Percentiles rank a stretch among this genome's conserved stretches.
phyloP scores from a whole-genome alignment of 1,140 invertebrate species.

The Drosophila repletoides region DNA sequence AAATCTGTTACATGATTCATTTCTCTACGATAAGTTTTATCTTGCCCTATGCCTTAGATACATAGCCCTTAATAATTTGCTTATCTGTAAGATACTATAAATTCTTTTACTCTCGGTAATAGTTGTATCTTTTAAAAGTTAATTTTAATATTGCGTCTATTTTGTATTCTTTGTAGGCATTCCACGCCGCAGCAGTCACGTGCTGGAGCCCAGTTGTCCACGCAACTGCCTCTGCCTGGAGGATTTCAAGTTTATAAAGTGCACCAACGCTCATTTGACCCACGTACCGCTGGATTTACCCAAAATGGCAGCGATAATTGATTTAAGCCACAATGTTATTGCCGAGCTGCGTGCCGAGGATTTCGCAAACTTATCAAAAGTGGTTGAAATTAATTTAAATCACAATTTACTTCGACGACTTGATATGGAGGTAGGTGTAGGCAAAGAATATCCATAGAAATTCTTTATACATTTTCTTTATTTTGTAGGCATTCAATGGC shows the following conservation, averaged over 20 bases:
- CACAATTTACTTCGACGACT: constrained; percentile 66
- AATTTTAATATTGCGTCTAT: neutral
- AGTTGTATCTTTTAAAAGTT: no score
- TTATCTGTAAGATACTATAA: no score
- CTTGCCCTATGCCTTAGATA: no score
- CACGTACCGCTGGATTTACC: constrained; percentile 74
- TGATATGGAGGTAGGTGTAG: constrained; percentile 60
- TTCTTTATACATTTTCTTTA: neutral
- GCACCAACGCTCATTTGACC: constrained; percentile 58
- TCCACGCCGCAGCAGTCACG: constrained; percentile 71
- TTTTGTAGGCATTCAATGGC: constrained; percentile 58
- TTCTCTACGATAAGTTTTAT: no score
- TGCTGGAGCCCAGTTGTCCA: constrained; percentile 73
- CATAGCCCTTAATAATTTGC: no score
- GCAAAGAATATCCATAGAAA: neutral
- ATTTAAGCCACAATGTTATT: constrained; percentile 76
- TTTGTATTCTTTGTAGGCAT: constrained; percentile 40
- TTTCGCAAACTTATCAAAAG: constrained; percentile 66
- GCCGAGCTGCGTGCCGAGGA: constrained; percentile 62
- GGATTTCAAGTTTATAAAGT: constrained; percentile 67
- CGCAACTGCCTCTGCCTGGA: constrained; percentile 67
- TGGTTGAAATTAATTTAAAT: constrained; percentile 72
- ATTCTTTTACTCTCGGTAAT: no score
- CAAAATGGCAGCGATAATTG: constrained; percentile 63
- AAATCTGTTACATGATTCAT: no score